Conservation (phyloP, 2,113 vertebrate species). For the Leptosomus discolor region DNA sequence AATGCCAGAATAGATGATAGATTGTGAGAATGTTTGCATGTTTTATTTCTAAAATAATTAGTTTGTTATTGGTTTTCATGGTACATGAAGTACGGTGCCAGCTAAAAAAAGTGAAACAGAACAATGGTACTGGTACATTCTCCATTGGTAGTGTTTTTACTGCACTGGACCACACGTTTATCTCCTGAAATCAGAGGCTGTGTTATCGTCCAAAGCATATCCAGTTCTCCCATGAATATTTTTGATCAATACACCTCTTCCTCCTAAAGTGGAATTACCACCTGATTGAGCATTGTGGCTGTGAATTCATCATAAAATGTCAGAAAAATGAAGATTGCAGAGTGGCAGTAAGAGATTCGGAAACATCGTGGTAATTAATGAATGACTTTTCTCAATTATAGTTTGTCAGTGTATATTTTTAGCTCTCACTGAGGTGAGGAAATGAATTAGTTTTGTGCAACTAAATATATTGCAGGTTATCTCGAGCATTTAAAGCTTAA, state of each 20-base stretch:
- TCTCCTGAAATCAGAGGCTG: not conserved
- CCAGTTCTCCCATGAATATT: not conserved
- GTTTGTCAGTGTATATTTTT: not conserved
- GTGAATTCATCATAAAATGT: not conserved
- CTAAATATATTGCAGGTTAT: not conserved
- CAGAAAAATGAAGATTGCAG: not conserved
- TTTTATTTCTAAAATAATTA: not conserved
- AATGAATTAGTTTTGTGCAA: not conserved
- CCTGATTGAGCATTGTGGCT: not conserved
- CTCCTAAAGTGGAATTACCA: not conserved
- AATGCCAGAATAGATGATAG: not conserved
- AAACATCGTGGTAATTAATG: not conserved
- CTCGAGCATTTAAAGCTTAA: not conserved
- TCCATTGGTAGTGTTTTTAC: not conserved
- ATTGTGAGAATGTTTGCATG: not conserved
- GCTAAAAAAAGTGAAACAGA: not conserved
- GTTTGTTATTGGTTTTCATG: not conserved
- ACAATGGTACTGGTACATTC: not conserved
- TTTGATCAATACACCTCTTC: not conserved
- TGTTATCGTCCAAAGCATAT: not conserved
- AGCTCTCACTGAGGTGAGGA: not conserved
- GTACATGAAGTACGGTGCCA: not conserved
- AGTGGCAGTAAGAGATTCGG: not conserved
- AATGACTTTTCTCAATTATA: not conserved
- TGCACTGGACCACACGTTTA: not conserved